A percentile compares a stretch with the other conserved stretches of the same genome.
These are phyloP conservation scores for Cordilura impudica DNA, from an alignment of 2,888 invertebrate genomes.

Conservation along the genomic window DNA sequence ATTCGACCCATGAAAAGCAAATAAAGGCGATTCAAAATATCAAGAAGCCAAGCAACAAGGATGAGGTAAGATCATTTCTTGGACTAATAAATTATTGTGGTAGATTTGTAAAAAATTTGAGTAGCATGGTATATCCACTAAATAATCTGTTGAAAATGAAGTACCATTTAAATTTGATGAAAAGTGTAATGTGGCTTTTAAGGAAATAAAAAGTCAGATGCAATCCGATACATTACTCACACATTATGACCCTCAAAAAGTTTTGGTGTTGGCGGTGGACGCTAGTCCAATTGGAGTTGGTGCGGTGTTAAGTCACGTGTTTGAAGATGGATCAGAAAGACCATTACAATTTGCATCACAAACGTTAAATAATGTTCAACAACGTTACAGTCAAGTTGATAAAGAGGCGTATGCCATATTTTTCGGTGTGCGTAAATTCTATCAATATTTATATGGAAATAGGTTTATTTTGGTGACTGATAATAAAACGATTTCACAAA, in stretches of 20 bases:
- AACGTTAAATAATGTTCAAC: constrained; percentile 68
- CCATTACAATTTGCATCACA: constrained; percentile 73
- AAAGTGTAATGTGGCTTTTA: constrained; percentile 65
- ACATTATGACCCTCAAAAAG: constrained; percentile 67
- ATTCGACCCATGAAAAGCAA: no score
- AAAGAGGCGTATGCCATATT: no score
- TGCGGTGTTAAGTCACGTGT: constrained; percentile 71
- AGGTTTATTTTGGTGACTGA: constrained; percentile 67
- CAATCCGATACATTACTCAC: constrained; percentile 63
- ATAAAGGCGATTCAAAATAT: no score
- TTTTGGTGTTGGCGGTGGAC: constrained; percentile 68
- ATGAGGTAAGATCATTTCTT: no score
- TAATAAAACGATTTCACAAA: constrained; percentile 62
- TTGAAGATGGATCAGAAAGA: constrained; percentile 38
- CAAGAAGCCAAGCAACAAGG: no score
- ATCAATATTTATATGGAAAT: constrained; percentile 74
- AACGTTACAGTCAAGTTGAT: no score
- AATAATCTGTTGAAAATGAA: no score
- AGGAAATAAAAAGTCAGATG: constrained; percentile 65
- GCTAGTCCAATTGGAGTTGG: constrained; percentile 67
- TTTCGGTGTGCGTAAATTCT: no score
- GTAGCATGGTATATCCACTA: no score
- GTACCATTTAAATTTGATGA: no score
- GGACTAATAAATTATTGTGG: no score
- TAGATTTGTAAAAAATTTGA: no score